Evolutionary conservation across 2,113 vertebrate species (phyloP).

Genomic region (rabbit (Oryctolagus cuniculus)): DNA sequence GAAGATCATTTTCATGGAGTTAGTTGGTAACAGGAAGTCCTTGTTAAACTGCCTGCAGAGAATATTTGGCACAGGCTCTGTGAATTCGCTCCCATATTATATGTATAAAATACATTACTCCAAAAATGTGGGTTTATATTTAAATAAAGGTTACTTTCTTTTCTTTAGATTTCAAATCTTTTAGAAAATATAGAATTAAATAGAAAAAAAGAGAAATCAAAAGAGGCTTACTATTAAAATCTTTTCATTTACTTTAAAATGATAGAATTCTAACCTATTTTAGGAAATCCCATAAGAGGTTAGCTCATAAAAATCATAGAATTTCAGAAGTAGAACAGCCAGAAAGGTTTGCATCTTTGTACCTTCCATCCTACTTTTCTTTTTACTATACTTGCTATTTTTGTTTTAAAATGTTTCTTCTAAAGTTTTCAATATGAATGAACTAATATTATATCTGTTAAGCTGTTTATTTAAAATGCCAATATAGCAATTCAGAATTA

Average conservation of each 20-base stretch:
- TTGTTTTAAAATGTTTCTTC: slow-evolving; percentile 31
- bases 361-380: neutral
- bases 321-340: neutral
- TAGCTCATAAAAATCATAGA: slow-evolving; percentile 28
- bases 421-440: neutral
- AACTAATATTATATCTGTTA: slow-evolving; percentile 21
- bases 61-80: neutral
- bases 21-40: slow-evolving; percentile 84
- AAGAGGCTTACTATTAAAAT: neutral
- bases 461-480: neutral
- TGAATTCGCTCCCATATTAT: neutral
- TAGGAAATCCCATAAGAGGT: slow-evolving; percentile 7
- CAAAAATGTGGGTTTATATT: neutral
- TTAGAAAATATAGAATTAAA: slow-evolving; percentile 16
- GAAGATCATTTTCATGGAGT: slow-evolving; percentile 79
- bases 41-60: slow-evolving; percentile 70
- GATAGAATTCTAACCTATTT: slow-evolving; percentile 22
- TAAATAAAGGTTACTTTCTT: slow-evolving; percentile 47
- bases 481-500: slow-evolving; percentile 42
- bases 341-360: slow-evolving; percentile 32
- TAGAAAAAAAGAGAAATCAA: neutral
- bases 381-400: slow-evolving; percentile 29
- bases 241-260: slow-evolving; percentile 52
- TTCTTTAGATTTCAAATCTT: slow-evolving; percentile 47
- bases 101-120: slow-evolving; percentile 29